Evolutionary conservation across 2,113 vertebrate species (phyloP), one percentile per base, ranked within the genome.

Genomic region (Gallinago jamesoni): DNA sequence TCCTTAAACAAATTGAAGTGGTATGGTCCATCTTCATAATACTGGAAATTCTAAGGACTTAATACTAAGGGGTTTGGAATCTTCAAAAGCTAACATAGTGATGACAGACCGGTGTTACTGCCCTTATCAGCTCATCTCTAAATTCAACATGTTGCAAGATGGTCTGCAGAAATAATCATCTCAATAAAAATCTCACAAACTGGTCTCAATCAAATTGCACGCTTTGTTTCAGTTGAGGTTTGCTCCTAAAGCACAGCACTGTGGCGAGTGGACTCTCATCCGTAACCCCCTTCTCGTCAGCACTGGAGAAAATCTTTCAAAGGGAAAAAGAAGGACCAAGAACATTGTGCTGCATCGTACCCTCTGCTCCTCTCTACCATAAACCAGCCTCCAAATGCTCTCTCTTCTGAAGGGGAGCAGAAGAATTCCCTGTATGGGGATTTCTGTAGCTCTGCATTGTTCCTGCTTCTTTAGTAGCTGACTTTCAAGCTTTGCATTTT

Each of bases 251-350:
- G 97, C 98, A 98, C 72, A 99, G 94, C 94, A 99, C 96, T 73
- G 99, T 98, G 0, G 98, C 98, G 94, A 99, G 99, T 60, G 97
- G 98, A 41, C 78, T 98, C 94, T 99, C 98, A 52, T 99, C 98
- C 0, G 98, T 99, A 33, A 98, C 98, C 98, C 93, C 98, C 89
- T 99, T 99, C 97, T 99, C 98, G 4, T 98, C 99, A 13, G 99
- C 98, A 20, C 98, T 96, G 37, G 98, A 99, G 59, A 99, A 96
- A 39, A 95, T 91, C 98, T 99, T 47, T n/a, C 28, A 31, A 41
- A 89, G 22, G 31, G 27, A 53, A 59, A 59, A 37, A 87, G 18
- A 52, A 60, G 52, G 21, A 28, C 52, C 2, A 11, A 39, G 31
- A 37, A 22, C 11, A 2, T 5, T 8, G 21, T 31, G 3, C 28